Base-by-base conservation (phyloP, 1,140 invertebrate species). In the Mercenaria mercenaria region DNA sequence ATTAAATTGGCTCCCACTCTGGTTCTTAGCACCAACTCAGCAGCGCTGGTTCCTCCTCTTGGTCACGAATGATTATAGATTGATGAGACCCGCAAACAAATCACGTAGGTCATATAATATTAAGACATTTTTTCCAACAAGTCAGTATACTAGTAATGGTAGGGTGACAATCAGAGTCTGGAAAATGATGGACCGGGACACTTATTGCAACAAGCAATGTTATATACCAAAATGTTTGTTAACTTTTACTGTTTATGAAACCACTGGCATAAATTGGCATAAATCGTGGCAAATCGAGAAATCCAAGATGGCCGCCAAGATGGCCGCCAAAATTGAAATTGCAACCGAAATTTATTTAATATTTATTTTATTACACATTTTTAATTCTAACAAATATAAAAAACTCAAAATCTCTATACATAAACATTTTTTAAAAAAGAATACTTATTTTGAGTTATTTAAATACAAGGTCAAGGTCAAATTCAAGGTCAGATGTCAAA, bases 251-350 rank as follows among this genome's bases (percentile, higher is more conserved):
- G 64, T 69, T 8, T 18, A 69, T 41, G n/a, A 43, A 76, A 76
- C 72, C 34, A 41, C 34, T 43, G 39, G 43, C 72, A 50, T 76
- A 43, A 43, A 76, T 56, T 76, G 37, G 34, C 23, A 41, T 26
- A 43, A 50, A 41, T 43, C 3, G 39, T 41, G 26, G n/a, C 37
- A 13, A 43, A 18, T 11, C 11, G 13, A 18, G n/a, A 41, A 41
- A 76, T 76, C 41, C 72, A 76, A 76, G 43, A 76, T 76, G 39
- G 41, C 72, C 41, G 34, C 72, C 72, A 76, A 76, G n/a, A 76
- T 76, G 69, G 69, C 37, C 69, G 32, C 69, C 69, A 72, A 47
- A 47, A 47, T 47, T 47, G 43, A 47, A 47, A 47, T 8, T 6
- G 8, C 32, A 13, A 26, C 3, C 4, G 8, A 37, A 72, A 13